Base-by-base conservation (phyloP, 2,888 invertebrate genomes). In the Caenorhabditis wallacei region DNA sequence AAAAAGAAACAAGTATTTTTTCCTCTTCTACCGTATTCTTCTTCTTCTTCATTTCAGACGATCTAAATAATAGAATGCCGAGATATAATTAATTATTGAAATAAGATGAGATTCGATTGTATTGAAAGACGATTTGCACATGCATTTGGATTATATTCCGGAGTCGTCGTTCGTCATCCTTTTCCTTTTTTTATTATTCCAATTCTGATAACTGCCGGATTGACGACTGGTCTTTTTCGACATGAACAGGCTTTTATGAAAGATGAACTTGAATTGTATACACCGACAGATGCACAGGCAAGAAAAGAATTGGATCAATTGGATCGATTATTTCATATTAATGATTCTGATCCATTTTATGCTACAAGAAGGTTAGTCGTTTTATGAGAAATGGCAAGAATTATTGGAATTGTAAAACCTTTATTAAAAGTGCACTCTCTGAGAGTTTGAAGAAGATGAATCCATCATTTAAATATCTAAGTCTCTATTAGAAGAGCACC, bases 331-430 rank as follows among this genome's bases (percentile, higher is more conserved):
- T 92, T 92, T 81, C 88, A 88, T 59, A 92, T 92, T 81, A 90
- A 92, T 84, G 92, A 92, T 84, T 87, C 88, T 4, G 91, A 91
- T 82, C 91, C 90, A 40, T 92, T 90, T 81, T 92, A 92, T 79
- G 90, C 91, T 13, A 88, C 88, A 0, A 74, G 92, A 74, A 87
- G 91, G 90, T 91, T 30, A 30, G 30, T 30, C 30, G 8, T 30
- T 30, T 30, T 3, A 30, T 5, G 30, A 30, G 3, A 5, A 30
- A n/a, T n/a, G n/a, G n/a, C n/a, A n/a, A n/a, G n/a, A n/a, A n/a
- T n/a, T n/a, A n/a, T 43, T 8, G 43, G 35, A 35, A 35, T 35
- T 10, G n/a, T n/a, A n/a, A n/a, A n/a, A n/a, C n/a, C n/a, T n/a
- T n/a, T n/a, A n/a, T n/a, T n/a, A n/a, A n/a, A n/a, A n/a, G n/a